These are phyloP conservation scores for Romanogobio albipinnatus DNA, from an alignment of 2,113 vertebrate genomes.

Conservation along the genomic window DNA sequence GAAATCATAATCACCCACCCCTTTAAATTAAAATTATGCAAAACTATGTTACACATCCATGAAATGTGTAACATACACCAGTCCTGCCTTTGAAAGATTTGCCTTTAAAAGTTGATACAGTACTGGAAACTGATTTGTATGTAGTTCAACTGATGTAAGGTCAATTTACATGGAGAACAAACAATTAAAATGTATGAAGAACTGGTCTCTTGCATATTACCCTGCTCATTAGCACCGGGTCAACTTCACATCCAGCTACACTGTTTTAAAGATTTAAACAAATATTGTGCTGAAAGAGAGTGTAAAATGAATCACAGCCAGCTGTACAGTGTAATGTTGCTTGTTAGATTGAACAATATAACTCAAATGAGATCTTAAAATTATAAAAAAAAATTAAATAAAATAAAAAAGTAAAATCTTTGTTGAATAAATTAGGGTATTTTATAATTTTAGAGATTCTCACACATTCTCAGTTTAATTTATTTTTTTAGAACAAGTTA, in stretches of 20 bases:
- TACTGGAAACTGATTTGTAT: not conserved
- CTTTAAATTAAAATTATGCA: not conserved
- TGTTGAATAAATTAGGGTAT: not conserved
- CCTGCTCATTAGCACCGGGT: not conserved
- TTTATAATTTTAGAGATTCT: not conserved
- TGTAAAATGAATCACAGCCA: not conserved
- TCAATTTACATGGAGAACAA: not conserved
- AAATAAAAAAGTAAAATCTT: not conserved
- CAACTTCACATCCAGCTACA: not conserved
- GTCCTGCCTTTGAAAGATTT: not conserved
- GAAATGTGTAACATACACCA: not conserved
- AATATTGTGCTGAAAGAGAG: not conserved
- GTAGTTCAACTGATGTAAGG: not conserved
- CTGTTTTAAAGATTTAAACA: not conserved
- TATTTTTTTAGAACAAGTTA: not conserved
- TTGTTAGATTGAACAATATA: not conserved
- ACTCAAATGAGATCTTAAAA: not conserved
- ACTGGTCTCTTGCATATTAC: not conserved
- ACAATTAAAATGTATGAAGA: conserved; percentile 10
- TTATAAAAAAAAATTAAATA: too few relatives aligned
- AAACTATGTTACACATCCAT: not conserved
- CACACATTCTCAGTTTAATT: not conserved
- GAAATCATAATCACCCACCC: too few relatives aligned
- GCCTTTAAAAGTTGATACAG: not conserved
- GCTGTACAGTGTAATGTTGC: not conserved